These are phyloP conservation scores for Leptobrachium leishanense DNA, from an alignment of 2,113 vertebrate species.

Conservation along the genomic window DNA sequence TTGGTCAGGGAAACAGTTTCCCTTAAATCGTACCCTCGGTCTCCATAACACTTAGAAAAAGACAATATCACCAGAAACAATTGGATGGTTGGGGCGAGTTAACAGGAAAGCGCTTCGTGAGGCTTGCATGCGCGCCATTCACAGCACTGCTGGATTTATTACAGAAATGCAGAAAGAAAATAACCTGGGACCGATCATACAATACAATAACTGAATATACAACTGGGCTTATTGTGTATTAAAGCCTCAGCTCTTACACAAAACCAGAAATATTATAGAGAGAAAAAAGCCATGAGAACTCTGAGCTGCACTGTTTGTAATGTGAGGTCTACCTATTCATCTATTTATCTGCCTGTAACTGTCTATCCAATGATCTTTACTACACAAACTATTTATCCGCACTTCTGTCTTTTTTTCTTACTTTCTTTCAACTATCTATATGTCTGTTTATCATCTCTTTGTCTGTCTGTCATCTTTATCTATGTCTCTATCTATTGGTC, in stretches of 20 bases:
- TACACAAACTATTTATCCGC: too few relatives aligned
- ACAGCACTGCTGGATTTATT: conserved; percentile 18
- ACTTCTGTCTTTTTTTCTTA: too few relatives aligned
- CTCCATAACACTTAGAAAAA: conserved; percentile 42
- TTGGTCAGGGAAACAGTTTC: conserved; percentile 30
- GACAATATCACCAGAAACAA: conserved; percentile 18
- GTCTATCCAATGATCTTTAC: too few relatives aligned
- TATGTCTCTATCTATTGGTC: too few relatives aligned
- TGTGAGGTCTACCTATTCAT: too few relatives aligned
- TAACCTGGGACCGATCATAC: too few relatives aligned
- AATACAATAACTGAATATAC: conserved; percentile 7
- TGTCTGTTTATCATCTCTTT: too few relatives aligned
- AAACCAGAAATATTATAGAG: conserved; percentile 6
- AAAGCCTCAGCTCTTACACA: background rate
- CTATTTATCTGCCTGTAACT: too few relatives aligned
- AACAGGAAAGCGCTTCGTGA: conserved; percentile 23
- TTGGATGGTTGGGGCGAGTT: conserved; percentile 15
- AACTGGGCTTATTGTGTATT: conserved; percentile 9
- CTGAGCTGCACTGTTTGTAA: too few relatives aligned
- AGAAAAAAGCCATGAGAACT: background rate
- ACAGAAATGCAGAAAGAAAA: conserved; percentile 7
- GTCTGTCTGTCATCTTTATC: too few relatives aligned
- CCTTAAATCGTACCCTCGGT: background rate
- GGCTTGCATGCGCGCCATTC: conserved; percentile 6
- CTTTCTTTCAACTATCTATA: too few relatives aligned